Conservation (phyloP, 1,140 invertebrate genomes). For the Sarcophaga peregrina region DNA sequence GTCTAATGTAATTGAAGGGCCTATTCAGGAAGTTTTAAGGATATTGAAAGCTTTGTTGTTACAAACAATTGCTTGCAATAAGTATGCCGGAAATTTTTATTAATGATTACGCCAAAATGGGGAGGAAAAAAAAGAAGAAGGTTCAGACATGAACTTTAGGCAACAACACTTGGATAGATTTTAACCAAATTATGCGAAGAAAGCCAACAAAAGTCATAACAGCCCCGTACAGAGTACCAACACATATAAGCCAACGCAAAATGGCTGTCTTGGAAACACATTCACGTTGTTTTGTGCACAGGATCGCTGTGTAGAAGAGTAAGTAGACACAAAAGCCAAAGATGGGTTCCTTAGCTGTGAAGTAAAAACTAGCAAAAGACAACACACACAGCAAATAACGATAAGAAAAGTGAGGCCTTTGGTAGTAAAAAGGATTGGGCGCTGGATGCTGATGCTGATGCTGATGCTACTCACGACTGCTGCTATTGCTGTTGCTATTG, state of each 20-base stretch:
- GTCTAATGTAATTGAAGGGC: no score
- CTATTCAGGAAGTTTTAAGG: no score
- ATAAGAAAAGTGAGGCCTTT: not conserved
- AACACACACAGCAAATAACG: not conserved
- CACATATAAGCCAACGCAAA: not conserved
- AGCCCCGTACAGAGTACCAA: not conserved
- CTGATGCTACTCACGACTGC: not conserved
- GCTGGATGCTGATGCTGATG: not conserved
- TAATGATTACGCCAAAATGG: not conserved
- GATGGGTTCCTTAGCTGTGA: no score
- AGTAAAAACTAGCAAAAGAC: not conserved
- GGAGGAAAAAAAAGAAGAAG: not conserved
- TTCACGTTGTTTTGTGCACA: not conserved
- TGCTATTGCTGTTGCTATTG: not conserved
- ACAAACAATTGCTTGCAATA: no score
- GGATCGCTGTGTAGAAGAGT: not conserved
- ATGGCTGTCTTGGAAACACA: not conserved
- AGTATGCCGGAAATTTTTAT: not conserved
- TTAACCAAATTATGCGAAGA: slow-evolving; percentile 39
- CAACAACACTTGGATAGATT: slow-evolving; percentile 9
- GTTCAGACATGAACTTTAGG: not conserved
- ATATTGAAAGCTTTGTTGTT: no score
- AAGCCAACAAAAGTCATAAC: slow-evolving; percentile 30
- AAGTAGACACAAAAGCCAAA: not conserved
- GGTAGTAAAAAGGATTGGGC: slow-evolving; percentile 28